phyloP scores from a whole-genome alignment of 92 coral and sea anemone species.

The Chrysogorgia sp. region DNA sequence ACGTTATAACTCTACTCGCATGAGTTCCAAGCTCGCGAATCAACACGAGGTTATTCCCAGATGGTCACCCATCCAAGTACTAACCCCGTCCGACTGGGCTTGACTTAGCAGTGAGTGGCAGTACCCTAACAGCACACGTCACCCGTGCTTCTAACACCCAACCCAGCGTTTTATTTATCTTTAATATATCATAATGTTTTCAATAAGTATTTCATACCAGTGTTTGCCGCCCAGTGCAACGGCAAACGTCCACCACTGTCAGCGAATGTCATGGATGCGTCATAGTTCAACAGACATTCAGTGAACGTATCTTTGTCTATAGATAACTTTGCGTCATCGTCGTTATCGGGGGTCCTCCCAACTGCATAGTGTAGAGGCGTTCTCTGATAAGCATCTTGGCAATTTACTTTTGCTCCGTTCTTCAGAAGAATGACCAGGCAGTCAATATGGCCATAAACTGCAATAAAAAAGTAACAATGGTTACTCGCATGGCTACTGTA shows the following conservation, averaged over 20 bases:
- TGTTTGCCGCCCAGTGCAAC: constrained; percentile 37
- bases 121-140: too few relatives aligned
- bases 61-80: too few relatives aligned
- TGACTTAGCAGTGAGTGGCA: too few relatives aligned
- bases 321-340: neutral
- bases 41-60: too few relatives aligned
- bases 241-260: constrained; percentile 30
- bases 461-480: neutral
- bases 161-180: too few relatives aligned
- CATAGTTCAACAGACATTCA: constrained; percentile 13
- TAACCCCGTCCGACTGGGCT: too few relatives aligned
- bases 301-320: neutral
- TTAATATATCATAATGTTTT: too few relatives aligned
- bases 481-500: too few relatives aligned
- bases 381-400: constrained; percentile 14
- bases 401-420: constrained; percentile 22
- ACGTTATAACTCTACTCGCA: too few relatives aligned
- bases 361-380: constrained; percentile 33
- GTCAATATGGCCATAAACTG: constrained; percentile 27
- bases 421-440: constrained; percentile 19
- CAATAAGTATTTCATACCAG: constrained; percentile 4
- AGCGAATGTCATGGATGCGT: constrained; percentile 9
- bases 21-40: too few relatives aligned
- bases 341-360: constrained; percentile 6
- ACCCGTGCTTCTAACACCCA: too few relatives aligned